Base-by-base conservation (phyloP, 2,113 vertebrate genomes). In the Riparia riparia region DNA sequence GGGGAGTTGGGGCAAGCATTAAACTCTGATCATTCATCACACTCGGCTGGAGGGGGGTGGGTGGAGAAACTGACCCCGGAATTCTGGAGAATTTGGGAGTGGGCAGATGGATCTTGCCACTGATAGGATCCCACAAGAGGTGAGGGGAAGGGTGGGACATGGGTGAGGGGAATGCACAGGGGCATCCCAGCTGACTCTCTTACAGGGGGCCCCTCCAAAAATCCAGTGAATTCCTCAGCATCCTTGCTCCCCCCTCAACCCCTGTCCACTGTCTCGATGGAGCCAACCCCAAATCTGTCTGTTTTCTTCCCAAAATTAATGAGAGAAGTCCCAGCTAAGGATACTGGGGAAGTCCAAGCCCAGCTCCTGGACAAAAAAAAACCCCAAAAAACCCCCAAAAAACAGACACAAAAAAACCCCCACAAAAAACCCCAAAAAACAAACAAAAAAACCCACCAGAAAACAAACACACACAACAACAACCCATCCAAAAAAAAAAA, bases 11-110 rank as follows among this genome's bases (percentile, higher is more conserved):
- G 12, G 25, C 2, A 3, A 31, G 39, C 32, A 17, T 20, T 21
- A 31, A 63, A 20, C 57, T 25, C 47, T 53, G 26, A 21, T 17
- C 3, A 1, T 31, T 61, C 32, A 25, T 31, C 61, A 42, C 44
- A 25, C 2, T 16, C 0, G 0, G 34, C 34, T 41, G 25, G 20
- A 34, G 17, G 2, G 5, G 15, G 2, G 1, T 3, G 9, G 18
- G 14, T 29, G 26, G 17, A 3, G 7, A 37, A 65, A 50, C 6
- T 44, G 37, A 50, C 9, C 9, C 51, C 37, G 44, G 2, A 65
- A 51, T 57, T 81, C 17, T 32, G 9, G 17, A 32, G 14, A 65
- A 72, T 65, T 57, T 50, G 21, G 50, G 15, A 65, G 28, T 28
- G 26, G 37, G 17, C 0, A 0, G 20, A 25, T 34, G 31, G 31